phyloP scores from a whole-genome alignment of 2,797 vertebrate genomes.

The Esox masquinongy region DNA sequence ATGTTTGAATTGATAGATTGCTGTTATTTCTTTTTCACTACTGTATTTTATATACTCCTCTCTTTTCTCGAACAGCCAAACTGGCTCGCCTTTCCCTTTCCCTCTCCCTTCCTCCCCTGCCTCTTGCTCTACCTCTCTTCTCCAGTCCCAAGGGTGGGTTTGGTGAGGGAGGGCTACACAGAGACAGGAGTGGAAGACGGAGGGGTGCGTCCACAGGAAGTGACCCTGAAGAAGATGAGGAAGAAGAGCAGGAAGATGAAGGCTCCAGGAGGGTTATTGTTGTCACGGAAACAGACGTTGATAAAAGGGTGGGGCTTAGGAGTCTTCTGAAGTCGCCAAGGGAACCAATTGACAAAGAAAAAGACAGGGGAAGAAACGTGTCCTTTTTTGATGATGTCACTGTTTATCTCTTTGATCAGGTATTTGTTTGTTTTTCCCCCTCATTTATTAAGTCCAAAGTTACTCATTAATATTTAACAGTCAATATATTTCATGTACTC shows the following conservation, averaged over 20 bases:
- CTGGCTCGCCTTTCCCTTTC: constrained; percentile 90
- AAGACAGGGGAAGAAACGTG: constrained; percentile 87
- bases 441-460: neutral
- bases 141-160: constrained; percentile 79
- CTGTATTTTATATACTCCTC: neutral
- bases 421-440: constrained; percentile 45
- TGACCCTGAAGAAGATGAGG: constrained; percentile 77
- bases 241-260: constrained; percentile 79
- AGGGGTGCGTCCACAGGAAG: constrained; percentile 72
- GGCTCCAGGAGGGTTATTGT: constrained; percentile 82
- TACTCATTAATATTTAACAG: neutral
- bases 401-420: constrained; percentile 96
- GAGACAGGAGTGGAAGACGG: constrained; percentile 72
- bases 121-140: constrained; percentile 82
- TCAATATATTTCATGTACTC: neutral
- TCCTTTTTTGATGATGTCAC: constrained; percentile 97
- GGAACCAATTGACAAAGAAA: constrained; percentile 82
- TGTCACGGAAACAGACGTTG: constrained; percentile 87
- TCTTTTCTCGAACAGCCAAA: constrained; percentile 74
- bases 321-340: constrained; percentile 91
- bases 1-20: neutral
- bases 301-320: constrained; percentile 85
- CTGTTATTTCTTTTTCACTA: neutral
- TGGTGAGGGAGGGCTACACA: constrained; percentile 78
- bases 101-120: constrained; percentile 87